Percentiles rank a stretch among this genome's conserved stretches.
phyloP scores from a whole-genome alignment of 2,113 vertebrate genomes.

The Dipodomys merriami region DNA sequence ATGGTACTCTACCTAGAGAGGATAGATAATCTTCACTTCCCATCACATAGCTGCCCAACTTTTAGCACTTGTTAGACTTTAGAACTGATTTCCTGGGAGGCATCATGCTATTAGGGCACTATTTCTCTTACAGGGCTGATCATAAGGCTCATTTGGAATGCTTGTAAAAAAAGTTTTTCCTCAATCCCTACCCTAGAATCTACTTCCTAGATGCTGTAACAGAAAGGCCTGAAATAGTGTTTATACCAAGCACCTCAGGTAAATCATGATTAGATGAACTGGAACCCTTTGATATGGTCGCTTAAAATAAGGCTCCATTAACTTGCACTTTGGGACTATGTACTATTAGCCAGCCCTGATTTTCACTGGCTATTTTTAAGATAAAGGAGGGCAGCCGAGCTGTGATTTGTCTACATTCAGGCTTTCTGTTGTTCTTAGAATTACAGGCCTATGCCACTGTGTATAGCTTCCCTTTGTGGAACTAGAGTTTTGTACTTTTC shows the following conservation, averaged over 20 bases:
- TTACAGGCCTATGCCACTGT: too few species aligned
- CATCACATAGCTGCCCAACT: background rate
- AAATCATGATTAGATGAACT: background rate
- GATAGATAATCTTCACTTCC: background rate
- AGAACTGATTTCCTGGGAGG: background rate
- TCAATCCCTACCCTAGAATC: background rate
- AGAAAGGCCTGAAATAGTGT: background rate
- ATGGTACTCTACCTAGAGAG: background rate
- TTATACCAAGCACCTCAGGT: background rate
- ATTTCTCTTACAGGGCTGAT: constrained; percentile 2
- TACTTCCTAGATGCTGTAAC: background rate
- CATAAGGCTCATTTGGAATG: background rate
- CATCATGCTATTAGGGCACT: background rate
- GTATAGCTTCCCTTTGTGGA: too few species aligned
- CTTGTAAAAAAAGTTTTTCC: background rate
- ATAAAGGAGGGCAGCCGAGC: too few species aligned
- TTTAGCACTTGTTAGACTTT: background rate
- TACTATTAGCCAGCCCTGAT: too few species aligned
- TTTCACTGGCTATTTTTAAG: too few species aligned
- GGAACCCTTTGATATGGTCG: background rate
- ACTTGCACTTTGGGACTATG: background rate
- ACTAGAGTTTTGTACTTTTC: too few species aligned
- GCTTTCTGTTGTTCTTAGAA: too few species aligned
- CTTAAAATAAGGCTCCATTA: constrained; percentile 1
- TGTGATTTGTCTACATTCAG: too few species aligned